A percentile compares a stretch with the other conserved stretches of the same genome.
Evolutionary conservation across 1,140 invertebrate genomes (phyloP).

Genomic region (Aphelinus certus): DNA sequence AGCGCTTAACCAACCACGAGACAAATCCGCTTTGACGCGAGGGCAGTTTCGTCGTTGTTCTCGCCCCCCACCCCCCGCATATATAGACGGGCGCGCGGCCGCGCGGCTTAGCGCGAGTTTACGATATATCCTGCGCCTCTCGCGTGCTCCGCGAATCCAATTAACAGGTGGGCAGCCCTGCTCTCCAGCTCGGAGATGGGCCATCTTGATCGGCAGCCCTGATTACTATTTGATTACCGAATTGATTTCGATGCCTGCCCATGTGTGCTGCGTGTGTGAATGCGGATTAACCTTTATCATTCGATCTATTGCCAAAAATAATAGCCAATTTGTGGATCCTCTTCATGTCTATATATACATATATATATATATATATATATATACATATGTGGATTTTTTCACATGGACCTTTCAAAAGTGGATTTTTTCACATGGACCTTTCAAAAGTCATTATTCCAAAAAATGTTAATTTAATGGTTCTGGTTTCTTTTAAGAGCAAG

Average conservation of each 20-base stretch:
- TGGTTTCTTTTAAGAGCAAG: too few relatives aligned
- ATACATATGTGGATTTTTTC: too few relatives aligned
- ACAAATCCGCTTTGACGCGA: slow-evolving; percentile 21
- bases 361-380: too few relatives aligned
- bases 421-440: too few relatives aligned
- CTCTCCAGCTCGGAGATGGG: not conserved
- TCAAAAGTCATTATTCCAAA: too few relatives aligned
- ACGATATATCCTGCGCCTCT: not conserved
- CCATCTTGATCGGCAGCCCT: not conserved
- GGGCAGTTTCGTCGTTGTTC: slow-evolving; percentile 8
- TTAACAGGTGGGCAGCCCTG: slow-evolving; percentile 26
- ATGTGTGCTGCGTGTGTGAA: not conserved
- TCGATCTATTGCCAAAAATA: too few relatives aligned
- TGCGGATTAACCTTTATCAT: too few relatives aligned
- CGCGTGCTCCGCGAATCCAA: not conserved
- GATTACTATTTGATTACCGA: not conserved
- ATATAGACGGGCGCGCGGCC: not conserved
- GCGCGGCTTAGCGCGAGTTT: too few relatives aligned
- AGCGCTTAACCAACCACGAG: slow-evolving; percentile 25
- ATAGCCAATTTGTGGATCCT: too few relatives aligned
- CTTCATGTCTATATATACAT: too few relatives aligned
- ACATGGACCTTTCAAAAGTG: too few relatives aligned
- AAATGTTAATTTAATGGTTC: too few relatives aligned
- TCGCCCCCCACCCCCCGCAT: not conserved
- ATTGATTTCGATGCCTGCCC: not conserved